Percentiles rank a stretch among this genome's conserved stretches.
Conservation (phyloP, 2,797 vertebrate species). For the Schizopygopsis pylzovi region DNA sequence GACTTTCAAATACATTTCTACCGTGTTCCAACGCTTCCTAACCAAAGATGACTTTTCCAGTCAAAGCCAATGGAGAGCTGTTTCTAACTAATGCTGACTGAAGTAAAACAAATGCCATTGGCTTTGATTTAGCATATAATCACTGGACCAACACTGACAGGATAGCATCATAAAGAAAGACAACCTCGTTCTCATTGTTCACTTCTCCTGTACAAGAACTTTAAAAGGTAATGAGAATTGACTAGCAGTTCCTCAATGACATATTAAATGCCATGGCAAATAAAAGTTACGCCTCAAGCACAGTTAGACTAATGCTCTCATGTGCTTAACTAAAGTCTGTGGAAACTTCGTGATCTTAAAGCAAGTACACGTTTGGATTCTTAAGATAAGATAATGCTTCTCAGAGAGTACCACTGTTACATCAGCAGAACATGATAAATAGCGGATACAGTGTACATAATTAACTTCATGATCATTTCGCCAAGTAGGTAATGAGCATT, state of each 20-base stretch:
- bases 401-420: not conserved
- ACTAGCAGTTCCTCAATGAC: not conserved
- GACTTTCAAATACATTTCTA: not conserved
- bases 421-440: not conserved
- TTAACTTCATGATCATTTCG: not conserved
- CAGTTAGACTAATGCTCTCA: not conserved
- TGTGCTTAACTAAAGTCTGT: not conserved
- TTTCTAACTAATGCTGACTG: constrained; percentile 3
- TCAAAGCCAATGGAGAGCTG: not conserved
- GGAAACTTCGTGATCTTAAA: not conserved
- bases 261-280: not conserved
- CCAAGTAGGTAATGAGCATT: not conserved
- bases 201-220: not conserved
- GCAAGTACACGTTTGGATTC: not conserved
- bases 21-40: not conserved
- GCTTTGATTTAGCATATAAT: not conserved
- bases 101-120: not conserved
- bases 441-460: not conserved
- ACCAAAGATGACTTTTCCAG: not conserved
- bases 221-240: not conserved
- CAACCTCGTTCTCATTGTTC: not conserved
- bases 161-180: not conserved
- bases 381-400: not conserved
- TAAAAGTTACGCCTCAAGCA: not conserved
- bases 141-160: not conserved